These are phyloP conservation scores for Drosophila phalerata DNA, from an alignment of 2,888 invertebrate species.

Conservation along the genomic window DNA sequence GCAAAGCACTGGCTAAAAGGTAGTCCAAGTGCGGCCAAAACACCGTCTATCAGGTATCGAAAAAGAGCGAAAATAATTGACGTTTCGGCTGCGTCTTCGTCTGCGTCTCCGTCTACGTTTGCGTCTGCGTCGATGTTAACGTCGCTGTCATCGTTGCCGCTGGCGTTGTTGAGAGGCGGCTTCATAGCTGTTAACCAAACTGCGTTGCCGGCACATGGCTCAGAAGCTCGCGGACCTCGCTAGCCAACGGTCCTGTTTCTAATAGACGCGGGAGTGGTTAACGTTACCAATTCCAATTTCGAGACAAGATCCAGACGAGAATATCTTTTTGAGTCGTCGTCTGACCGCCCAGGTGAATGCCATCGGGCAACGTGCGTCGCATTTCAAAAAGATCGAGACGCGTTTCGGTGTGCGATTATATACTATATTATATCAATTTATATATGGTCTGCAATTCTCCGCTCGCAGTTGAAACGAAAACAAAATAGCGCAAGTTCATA, in stretches of 20 bases:
- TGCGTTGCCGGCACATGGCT: constrained; percentile 60
- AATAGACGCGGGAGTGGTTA: constrained; percentile 46
- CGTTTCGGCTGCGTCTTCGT: constrained; percentile 47
- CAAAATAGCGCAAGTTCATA: constrained; percentile 54
- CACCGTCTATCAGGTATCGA: constrained; percentile 44
- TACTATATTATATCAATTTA: constrained; percentile 51
- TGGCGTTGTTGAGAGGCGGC: constrained; percentile 25
- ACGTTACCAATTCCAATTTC: constrained; percentile 16
- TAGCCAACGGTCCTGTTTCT: constrained; percentile 73
- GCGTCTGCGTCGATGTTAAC: constrained; percentile 30
- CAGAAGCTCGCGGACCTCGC: constrained; percentile 77
- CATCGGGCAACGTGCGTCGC: constrained; percentile 73
- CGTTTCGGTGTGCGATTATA: constrained; percentile 60
- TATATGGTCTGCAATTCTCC: constrained; percentile 67
- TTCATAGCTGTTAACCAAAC: constrained; percentile 79
- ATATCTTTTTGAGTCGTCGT: constrained; percentile 38
- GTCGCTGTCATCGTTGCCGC: constrained; percentile 41
- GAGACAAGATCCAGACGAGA: constrained; percentile 41
- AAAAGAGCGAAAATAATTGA: constrained; percentile 67
- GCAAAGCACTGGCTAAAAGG: constrained; percentile 23
- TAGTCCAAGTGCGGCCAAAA: constrained; percentile 46
- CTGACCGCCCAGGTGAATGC: constrained; percentile 75
- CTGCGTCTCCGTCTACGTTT: constrained; percentile 8
- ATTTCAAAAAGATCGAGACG: constrained; percentile 57
- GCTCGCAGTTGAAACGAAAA: constrained; percentile 61